Evolutionary conservation across 1,140 invertebrate genomes (phyloP).

Genomic region (Procambarus clarkii): DNA sequence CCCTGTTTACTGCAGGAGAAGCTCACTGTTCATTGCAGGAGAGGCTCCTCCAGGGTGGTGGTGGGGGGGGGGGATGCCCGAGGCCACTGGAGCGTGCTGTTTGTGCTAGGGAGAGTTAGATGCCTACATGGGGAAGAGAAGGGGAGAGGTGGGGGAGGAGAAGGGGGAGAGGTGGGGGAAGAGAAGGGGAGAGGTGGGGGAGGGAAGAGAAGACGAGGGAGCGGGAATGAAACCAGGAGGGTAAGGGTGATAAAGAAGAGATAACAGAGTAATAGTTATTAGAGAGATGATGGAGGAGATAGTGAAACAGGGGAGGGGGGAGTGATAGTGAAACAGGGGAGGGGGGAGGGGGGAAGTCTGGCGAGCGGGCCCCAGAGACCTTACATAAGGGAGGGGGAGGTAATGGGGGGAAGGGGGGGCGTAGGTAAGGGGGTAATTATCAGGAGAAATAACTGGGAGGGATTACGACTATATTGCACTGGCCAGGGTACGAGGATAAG

Average conservation of each 20-base stretch:
- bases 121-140: conserved; percentile 18
- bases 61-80: neutral
- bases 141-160: neutral
- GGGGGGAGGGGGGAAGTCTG: neutral
- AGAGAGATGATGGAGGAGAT: neutral
- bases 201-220: neutral
- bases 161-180: neutral
- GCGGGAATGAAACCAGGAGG: neutral
- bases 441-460: too few species aligned
- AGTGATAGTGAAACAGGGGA: neutral
- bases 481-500: too few species aligned
- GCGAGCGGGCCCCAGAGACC: too few species aligned
- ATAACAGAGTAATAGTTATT: neutral
- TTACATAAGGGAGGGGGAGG: neutral
- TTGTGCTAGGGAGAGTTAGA: conserved; percentile 54
- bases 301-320: neutral
- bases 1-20: too few species aligned
- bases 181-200: neutral
- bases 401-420: neutral
- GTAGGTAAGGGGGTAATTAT: neutral
- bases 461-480: too few species aligned
- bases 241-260: neutral
- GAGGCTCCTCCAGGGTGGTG: too few species aligned
- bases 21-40: too few species aligned
- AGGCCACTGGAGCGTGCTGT: conserved; percentile 44